phyloP scores from a whole-genome alignment of 2,113 vertebrate species.

The Phocoena phocoena region DNA sequence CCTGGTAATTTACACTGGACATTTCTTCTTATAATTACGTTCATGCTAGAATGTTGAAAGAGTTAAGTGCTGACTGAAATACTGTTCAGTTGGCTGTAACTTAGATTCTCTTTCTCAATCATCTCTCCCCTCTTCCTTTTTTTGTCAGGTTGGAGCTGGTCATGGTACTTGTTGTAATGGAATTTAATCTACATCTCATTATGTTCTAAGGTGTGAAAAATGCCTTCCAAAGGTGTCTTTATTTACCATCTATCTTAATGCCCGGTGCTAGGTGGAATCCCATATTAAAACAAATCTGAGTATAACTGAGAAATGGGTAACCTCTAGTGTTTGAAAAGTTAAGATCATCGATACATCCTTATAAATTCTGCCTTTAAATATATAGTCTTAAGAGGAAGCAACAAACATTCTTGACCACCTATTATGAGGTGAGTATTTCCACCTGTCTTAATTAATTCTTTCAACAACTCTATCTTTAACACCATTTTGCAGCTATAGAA shows the following conservation, averaged over 20 bases:
- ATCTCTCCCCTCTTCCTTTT: not conserved
- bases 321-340: not conserved
- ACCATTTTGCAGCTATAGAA: not conserved
- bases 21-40: not conserved
- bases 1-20: not conserved
- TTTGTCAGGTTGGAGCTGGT: not conserved
- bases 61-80: slow-evolving; percentile 27
- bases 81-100: not conserved
- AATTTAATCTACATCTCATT: slow-evolving; percentile 24
- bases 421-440: not conserved
- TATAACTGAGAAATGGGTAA: not conserved
- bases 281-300: slow-evolving; percentile 7
- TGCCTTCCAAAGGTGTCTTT: not conserved
- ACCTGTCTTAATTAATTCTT: not conserved
- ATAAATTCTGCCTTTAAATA: slow-evolving; percentile 24
- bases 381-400: not conserved
- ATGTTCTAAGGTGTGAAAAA: slow-evolving; percentile 27
- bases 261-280: not conserved
- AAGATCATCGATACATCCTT: not conserved
- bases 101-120: not conserved
- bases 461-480: not conserved
- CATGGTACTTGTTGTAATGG: not conserved
- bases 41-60: not conserved
- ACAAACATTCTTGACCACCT: not conserved
- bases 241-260: slow-evolving; percentile 17